Evolutionary conservation across 2,888 invertebrate genomes (phyloP).

Genomic region (Dexiosoma caninum): DNA sequence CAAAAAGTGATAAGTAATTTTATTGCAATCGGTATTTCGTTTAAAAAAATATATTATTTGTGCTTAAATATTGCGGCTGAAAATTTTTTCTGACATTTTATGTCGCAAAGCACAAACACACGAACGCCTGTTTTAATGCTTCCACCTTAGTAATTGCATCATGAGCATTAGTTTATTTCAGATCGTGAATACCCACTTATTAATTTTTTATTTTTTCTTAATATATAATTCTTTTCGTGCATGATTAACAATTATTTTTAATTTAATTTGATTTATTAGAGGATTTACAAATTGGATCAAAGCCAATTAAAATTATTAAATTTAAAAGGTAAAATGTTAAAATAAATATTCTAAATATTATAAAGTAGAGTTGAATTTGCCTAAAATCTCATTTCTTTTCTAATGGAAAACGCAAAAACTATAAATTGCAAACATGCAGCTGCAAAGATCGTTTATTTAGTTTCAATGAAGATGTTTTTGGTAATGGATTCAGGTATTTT

Average conservation of each 20-base stretch:
- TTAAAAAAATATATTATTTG: too few species aligned
- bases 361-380: constrained; percentile 21
- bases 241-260: constrained; percentile 17
- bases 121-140: too few species aligned
- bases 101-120: too few species aligned
- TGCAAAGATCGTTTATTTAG: constrained; percentile 89
- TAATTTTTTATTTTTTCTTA: neutral
- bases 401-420: constrained; percentile 48
- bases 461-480: constrained; percentile 87
- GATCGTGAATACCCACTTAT: constrained; percentile 28
- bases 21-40: too few species aligned
- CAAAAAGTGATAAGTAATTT: too few species aligned
- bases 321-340: constrained; percentile 72
- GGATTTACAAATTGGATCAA: constrained; percentile 74
- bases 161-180: neutral
- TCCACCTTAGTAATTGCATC: neutral
- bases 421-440: constrained; percentile 82
- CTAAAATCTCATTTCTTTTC: neutral
- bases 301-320: constrained; percentile 73
- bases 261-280: constrained; percentile 64
- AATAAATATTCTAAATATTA: neutral
- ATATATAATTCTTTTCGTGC: constrained; percentile 37
- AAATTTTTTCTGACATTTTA: too few species aligned
- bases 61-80: too few species aligned
- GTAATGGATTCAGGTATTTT: constrained; percentile 76